Conservation (phyloP, 1,140 invertebrate genomes). For the Drosophila sproati region DNA sequence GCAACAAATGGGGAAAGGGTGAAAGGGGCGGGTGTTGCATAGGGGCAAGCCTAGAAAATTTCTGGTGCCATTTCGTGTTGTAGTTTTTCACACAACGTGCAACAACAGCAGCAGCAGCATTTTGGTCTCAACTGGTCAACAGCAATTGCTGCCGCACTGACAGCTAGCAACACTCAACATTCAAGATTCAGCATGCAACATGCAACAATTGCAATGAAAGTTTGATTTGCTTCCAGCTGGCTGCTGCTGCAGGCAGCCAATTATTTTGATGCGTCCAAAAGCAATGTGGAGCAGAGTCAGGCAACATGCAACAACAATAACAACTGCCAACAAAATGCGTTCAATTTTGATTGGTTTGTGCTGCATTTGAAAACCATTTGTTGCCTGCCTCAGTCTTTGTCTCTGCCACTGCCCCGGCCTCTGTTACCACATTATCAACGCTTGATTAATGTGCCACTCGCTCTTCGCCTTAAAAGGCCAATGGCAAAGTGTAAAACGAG, state of each 20-base stretch:
- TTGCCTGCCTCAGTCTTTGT: conserved; percentile 40
- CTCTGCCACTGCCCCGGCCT: conserved; percentile 28
- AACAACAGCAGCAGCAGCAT: conserved; percentile 8
- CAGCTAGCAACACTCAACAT: conserved; percentile 51
- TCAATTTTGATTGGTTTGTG: conserved; percentile 75
- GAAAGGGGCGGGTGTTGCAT: not conserved
- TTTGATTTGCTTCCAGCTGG: conserved; percentile 53
- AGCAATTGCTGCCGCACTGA: conserved; percentile 21
- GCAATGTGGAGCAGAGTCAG: conserved; percentile 73
- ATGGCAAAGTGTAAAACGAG: conserved; percentile 16
- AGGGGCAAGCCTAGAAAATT: conserved; percentile 30
- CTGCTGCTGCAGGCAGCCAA: conserved; percentile 62
- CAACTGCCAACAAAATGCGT: conserved; percentile 58
- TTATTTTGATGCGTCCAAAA: conserved; percentile 68
- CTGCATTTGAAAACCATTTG: conserved; percentile 77
- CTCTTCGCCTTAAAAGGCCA: conserved; percentile 33
- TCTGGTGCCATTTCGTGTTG: conserved; percentile 50
- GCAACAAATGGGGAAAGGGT: not conserved
- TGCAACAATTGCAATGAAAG: conserved; percentile 60
- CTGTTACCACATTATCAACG: conserved; percentile 45
- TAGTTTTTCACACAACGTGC: conserved; percentile 53
- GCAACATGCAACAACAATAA: conserved; percentile 34
- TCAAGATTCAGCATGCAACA: conserved; percentile 50
- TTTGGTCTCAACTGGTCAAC: conserved; percentile 28
- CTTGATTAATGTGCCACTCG: conserved; percentile 46